Evolutionary conservation across 2,888 invertebrate genomes (phyloP), one percentile per base, ranked within the genome.

Genomic region (Mesorhabditis sp.): DNA sequence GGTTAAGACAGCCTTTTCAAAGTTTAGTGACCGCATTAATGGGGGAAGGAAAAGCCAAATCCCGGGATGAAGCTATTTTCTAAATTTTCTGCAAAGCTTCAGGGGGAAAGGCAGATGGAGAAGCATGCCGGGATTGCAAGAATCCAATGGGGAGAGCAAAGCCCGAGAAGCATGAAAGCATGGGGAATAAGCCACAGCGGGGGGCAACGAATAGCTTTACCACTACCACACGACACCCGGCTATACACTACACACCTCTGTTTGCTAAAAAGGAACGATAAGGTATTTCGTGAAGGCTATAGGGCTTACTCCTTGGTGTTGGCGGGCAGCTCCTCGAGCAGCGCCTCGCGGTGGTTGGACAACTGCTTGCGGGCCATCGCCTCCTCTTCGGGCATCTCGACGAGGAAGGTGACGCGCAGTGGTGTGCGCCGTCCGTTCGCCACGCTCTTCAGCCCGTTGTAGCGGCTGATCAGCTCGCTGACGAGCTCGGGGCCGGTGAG

Each of bases 401-500:
- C 65, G 13, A n/a, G 65, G 44, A 42, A 7, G 15, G 65, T 28
- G 65, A 42, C 65, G 44, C 28, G 65, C 5, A n/a, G 42, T 41
- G 41, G 65, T 7, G 10, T 6, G 42, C 15, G 42, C 65, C 13
- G 5, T n/a, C 65, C 65, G 44, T 66, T 69, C n/a, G 43, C 68
- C 5, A 43, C 67, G 4, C 42, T 45, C n/a, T n/a, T 50, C n/a
- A 67, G 44, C 41, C 73, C 77, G 15, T 69, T 67, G 45, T 74
- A 71, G 65, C 67, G 68, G 70, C 79, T 71, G 44, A 72, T 77
- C 42, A 75, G 69, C 45, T 71, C 67, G 67, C 79, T 68, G 63
- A 74, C 74, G 43, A 72, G 70, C 45, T 70, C 68, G 67, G 71
- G 62, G 44, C 80, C 80, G 68, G 75, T 79, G 5, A 69, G 68